These are phyloP conservation scores for Neotoxoptera formosana DNA, from an alignment of 1,140 invertebrate species.

Conservation along the genomic window DNA sequence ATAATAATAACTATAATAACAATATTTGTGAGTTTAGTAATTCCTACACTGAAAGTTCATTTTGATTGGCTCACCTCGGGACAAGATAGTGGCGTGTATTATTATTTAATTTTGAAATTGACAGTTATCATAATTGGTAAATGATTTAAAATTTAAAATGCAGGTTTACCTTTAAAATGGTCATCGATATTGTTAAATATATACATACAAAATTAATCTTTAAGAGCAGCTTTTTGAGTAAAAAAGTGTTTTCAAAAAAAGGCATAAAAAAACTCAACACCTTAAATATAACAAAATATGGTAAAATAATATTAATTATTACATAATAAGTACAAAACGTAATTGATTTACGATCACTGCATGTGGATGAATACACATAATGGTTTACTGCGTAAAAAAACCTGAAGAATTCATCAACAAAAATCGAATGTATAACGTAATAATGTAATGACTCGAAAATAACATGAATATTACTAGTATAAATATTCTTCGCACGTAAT, in stretches of 20 bases:
- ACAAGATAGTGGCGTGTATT: neutral
- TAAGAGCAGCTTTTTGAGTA: too few species aligned
- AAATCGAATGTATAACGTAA: neutral
- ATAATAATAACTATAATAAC: neutral
- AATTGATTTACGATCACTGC: neutral
- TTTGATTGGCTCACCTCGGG: neutral
- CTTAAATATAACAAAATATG: too few species aligned
- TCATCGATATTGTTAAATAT: neutral
- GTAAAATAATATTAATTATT: neutral
- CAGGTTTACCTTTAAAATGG: neutral
- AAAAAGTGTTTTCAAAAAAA: too few species aligned
- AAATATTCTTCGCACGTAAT: neutral
- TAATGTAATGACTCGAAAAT: neutral
- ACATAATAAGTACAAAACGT: neutral
- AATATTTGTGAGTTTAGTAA: neutral
- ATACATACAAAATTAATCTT: too few species aligned
- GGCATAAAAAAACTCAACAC: too few species aligned
- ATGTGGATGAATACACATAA: neutral
- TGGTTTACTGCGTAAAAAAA: neutral
- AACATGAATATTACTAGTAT: neutral
- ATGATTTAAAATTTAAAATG: neutral
- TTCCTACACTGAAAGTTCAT: neutral
- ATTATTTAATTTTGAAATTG: neutral
- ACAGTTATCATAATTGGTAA: neutral
- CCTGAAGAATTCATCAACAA: neutral